Evolutionary conservation across 2,888 invertebrate genomes (phyloP).

Genomic region (Odontothrips loti): DNA sequence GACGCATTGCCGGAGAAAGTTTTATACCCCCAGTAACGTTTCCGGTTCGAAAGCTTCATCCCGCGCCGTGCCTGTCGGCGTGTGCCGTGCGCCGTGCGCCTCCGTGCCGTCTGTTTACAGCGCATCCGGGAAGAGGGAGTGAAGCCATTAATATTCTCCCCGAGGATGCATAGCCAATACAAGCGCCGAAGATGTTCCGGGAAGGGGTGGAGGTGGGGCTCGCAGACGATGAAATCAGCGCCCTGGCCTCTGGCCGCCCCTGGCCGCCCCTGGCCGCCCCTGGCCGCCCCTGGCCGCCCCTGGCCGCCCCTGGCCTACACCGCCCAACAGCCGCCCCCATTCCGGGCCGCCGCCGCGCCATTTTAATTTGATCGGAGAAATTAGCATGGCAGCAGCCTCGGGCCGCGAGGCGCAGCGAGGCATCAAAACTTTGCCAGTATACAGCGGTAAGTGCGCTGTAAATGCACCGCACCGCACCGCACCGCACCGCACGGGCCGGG

Average conservation of each 20-base stretch:
- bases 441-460: background rate
- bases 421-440: background rate
- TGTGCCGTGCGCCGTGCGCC: too few relatives aligned
- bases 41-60: too few relatives aligned
- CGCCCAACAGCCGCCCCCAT: background rate
- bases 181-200: too few relatives aligned
- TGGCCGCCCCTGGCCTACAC: background rate
- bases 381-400: background rate
- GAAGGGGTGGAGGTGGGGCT: too few relatives aligned
- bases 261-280: background rate
- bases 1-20: background rate
- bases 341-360: background rate
- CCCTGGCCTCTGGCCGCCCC: too few relatives aligned
- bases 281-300: background rate
- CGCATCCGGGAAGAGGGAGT: too few relatives aligned
- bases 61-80: too few relatives aligned
- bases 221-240: too few relatives aligned
- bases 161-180: too few relatives aligned
- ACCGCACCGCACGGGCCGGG: background rate
- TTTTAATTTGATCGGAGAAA: constrained; percentile 27
- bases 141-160: too few relatives aligned
- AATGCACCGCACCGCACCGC: background rate
- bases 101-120: too few relatives aligned
- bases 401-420: background rate
- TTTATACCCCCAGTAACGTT: too few relatives aligned